Evolutionary conservation across 2,888 invertebrate genomes (phyloP).

Genomic region (Autographa pulchrina): DNA sequence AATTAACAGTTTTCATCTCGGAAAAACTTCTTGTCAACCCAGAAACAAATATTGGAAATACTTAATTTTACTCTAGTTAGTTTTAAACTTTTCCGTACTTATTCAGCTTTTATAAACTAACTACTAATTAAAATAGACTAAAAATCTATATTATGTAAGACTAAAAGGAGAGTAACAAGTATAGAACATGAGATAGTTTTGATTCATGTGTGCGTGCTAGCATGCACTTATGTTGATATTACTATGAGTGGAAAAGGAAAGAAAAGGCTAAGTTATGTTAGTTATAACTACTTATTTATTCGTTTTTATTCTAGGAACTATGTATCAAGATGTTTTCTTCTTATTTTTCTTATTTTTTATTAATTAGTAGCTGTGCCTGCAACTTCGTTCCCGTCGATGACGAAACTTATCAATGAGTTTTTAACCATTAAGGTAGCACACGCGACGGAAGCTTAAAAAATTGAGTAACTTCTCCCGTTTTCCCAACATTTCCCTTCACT

Average conservation of each 20-base stretch:
- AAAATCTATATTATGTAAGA: too few species aligned
- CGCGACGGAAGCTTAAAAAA: too few species aligned
- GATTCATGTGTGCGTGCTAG: background rate
- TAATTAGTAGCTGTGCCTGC: too few species aligned
- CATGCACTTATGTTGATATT: background rate
- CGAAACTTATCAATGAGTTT: too few species aligned
- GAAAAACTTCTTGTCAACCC: background rate
- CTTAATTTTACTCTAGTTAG: background rate
- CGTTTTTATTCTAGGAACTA: too few species aligned
- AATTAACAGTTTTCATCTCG: background rate
- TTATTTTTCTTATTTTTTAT: too few species aligned
- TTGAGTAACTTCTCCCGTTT: too few species aligned
- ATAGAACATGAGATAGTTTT: background rate
- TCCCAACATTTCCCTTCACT: too few species aligned
- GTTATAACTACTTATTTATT: background rate
- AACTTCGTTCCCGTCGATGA: too few species aligned
- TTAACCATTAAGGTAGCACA: too few species aligned
- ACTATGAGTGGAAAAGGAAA: background rate
- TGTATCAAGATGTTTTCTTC: too few species aligned
- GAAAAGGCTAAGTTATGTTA: background rate
- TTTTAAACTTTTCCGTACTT: background rate
- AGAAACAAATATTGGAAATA: background rate
- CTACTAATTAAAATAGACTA: too few species aligned
- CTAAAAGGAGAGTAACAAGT: background rate
- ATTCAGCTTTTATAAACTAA: background rate